Evolutionary conservation across 2,113 vertebrate genomes (phyloP).

Genomic region (Balaeniceps rex): DNA sequence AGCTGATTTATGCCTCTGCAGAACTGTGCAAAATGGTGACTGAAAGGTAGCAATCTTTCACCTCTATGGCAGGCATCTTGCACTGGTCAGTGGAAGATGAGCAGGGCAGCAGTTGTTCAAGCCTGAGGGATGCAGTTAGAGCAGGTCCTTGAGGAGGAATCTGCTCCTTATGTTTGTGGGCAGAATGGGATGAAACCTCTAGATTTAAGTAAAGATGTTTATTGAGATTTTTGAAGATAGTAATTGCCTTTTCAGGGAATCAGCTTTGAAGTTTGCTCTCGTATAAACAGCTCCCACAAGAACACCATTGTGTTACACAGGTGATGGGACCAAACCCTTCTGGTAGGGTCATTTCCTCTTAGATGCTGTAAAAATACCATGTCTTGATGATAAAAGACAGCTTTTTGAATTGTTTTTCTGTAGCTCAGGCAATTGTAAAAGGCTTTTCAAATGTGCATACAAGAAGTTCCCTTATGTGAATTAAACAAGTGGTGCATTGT

Average conservation of each 20-base stretch:
- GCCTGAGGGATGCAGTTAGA: neutral
- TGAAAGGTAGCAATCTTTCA: neutral
- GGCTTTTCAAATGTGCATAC: neutral
- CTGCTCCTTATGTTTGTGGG: neutral
- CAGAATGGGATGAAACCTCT: neutral
- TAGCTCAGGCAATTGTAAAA: neutral
- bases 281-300: neutral
- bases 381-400: neutral
- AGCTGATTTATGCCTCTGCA: neutral
- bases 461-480: neutral
- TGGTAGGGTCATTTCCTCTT: slow-evolving; percentile 3
- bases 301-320: neutral
- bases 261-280: neutral
- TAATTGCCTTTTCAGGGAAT: neutral
- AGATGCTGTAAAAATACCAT: neutral
- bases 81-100: neutral
- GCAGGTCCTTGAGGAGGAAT: neutral
- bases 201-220: neutral
- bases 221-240: neutral
- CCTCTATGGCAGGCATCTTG: neutral
- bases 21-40: neutral
- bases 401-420: neutral
- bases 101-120: neutral
- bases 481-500: slow-evolving; percentile 6
- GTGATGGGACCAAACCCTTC: neutral